Percentiles rank a stretch among this genome's conserved stretches.
Evolutionary conservation across 2,113 vertebrate species (phyloP).

Genomic region (Chrysemys picta): DNA sequence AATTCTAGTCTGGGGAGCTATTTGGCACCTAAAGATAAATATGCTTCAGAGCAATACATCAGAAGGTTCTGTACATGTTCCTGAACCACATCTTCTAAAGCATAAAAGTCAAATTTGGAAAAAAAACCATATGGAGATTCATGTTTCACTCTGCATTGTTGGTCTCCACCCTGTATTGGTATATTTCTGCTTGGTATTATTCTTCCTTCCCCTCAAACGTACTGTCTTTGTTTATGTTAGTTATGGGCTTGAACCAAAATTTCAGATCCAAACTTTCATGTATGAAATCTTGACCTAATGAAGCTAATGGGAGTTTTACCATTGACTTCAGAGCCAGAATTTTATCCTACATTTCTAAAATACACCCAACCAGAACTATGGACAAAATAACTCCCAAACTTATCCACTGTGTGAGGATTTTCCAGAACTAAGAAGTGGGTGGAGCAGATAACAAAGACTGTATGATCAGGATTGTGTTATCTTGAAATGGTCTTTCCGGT

Average conservation of each 20-base stretch:
- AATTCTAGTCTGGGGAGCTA: not conserved
- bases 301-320: not conserved
- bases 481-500: conserved; percentile 23
- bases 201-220: not conserved
- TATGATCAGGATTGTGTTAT: not conserved
- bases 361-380: conserved; percentile 12
- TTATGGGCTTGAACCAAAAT: not conserved
- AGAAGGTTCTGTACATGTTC: not conserved
- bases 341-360: conserved; percentile 42
- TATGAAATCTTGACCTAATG: not conserved
- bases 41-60: not conserved
- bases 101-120: not conserved
- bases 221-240: not conserved
- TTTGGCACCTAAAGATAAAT: not conserved
- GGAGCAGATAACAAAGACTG: not conserved
- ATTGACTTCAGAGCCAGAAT: not conserved
- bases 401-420: conserved; percentile 44
- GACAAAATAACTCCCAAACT: conserved; percentile 23
- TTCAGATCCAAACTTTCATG: not conserved
- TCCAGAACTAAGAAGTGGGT: not conserved
- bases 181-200: not conserved
- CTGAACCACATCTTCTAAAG: not conserved
- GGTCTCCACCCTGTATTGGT: not conserved
- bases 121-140: not conserved
- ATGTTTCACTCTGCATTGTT: not conserved